These are phyloP conservation scores for Eurystomus gularis DNA, from an alignment of 2,113 vertebrate genomes.

Conservation along the genomic window DNA sequence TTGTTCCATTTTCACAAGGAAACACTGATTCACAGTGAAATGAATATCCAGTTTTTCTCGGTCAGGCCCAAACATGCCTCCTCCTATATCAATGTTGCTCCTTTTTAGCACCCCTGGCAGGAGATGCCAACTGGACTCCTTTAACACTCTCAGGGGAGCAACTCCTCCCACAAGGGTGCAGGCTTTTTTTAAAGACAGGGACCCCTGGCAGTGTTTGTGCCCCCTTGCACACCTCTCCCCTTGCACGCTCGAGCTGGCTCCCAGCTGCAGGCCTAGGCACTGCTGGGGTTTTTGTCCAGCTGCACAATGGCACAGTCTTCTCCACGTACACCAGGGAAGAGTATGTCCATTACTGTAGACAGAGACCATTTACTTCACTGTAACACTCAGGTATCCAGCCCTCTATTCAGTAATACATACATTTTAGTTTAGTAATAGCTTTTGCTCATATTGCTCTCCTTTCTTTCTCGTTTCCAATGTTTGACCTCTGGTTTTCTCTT, in stretches of 20 bases:
- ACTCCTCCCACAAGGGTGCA: not conserved
- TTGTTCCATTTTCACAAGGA: constrained; percentile 1
- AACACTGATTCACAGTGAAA: not conserved
- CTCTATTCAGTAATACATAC: not conserved
- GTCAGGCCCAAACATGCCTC: not conserved
- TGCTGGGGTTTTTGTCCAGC: not conserved
- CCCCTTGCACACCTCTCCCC: not conserved
- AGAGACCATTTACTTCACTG: not conserved
- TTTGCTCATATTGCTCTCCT: not conserved
- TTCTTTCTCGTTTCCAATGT: not conserved
- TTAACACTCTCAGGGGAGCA: not conserved
- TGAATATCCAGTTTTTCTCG: not conserved
- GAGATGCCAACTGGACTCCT: not conserved
- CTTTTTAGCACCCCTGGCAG: not conserved
- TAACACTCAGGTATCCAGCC: not conserved
- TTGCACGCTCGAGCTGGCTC: fast-evolving
- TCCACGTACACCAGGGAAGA: fast-evolving
- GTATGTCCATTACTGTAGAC: fast-evolving
- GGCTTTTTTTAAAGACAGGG: not conserved
- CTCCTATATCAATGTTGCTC: not conserved
- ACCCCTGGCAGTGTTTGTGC: fast-evolving
- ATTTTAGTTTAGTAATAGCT: not conserved
- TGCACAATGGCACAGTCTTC: fast-evolving
- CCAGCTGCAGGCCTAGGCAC: not conserved
- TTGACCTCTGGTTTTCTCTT: not conserved